These are phyloP conservation scores for Rhyacophila evoluta DNA, from an alignment of 2,888 invertebrate species.

Conservation along the genomic window DNA sequence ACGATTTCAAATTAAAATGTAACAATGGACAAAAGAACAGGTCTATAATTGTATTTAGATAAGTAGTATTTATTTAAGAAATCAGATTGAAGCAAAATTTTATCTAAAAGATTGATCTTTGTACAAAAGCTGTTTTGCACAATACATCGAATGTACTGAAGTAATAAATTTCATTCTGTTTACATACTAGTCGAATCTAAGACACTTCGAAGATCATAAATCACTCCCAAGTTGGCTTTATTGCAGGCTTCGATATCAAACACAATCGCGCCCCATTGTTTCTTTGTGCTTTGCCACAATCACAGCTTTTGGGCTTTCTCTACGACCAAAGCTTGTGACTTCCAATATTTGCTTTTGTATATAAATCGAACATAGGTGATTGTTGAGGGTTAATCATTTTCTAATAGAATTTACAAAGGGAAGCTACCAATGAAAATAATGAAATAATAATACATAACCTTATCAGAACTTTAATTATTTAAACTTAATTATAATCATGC, in stretches of 20 bases:
- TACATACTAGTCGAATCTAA: not conserved
- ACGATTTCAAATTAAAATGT: no score
- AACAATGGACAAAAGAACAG: no score
- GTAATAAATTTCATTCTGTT: not conserved
- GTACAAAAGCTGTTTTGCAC: not conserved
- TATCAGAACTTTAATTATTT: no score
- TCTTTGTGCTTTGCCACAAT: not conserved
- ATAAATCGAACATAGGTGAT: not conserved
- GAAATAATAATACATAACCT: no score
- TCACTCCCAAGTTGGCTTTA: conserved; percentile 13
- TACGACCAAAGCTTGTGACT: not conserved
- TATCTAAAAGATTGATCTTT: no score
- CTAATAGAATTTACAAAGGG: not conserved
- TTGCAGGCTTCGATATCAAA: not conserved
- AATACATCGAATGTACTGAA: not conserved
- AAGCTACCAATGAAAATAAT: no score
- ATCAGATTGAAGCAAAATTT: no score
- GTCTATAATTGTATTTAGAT: no score
- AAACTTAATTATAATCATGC: no score
- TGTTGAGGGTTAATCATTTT: not conserved
- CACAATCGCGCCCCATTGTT: conserved; percentile 3
- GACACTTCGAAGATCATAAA: not conserved
- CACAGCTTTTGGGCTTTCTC: not conserved
- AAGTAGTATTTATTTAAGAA: no score
- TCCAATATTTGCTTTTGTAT: not conserved